Percentiles rank a stretch among this genome's conserved stretches.
Evolutionary conservation across 2,797 vertebrate genomes (phyloP).

Genomic region (Cirrhinus mrigala): DNA sequence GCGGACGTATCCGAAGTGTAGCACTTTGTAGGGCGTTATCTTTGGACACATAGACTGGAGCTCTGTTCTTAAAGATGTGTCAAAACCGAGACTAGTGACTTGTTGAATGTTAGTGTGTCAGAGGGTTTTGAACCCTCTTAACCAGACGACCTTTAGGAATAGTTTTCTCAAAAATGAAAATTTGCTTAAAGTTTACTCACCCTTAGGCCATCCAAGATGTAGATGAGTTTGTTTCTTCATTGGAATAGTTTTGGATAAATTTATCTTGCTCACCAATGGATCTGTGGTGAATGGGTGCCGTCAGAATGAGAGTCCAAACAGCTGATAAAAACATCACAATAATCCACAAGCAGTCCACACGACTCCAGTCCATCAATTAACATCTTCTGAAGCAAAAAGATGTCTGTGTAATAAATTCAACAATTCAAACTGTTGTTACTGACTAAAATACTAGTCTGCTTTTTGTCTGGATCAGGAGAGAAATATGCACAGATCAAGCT

Average conservation of each 20-base stretch:
- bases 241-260: not conserved
- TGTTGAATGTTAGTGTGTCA: conserved; percentile 73
- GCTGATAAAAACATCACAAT: not conserved
- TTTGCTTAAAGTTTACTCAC: not conserved
- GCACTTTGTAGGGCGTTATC: conserved; percentile 93
- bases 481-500: not conserved
- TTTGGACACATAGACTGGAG: conserved; percentile 86
- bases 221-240: not conserved
- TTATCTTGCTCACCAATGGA: not conserved
- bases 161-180: not conserved
- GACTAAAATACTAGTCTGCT: not conserved
- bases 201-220: not conserved
- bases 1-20: conserved; percentile 80
- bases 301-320: not conserved
- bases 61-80: conserved; percentile 88
- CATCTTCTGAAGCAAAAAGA: not conserved
- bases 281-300: not conserved
- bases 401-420: not conserved
- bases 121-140: conserved; percentile 59
- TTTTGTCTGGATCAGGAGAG: not conserved
- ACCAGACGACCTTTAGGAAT: conserved; percentile 44
- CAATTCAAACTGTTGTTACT: not conserved
- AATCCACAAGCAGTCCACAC: not conserved
- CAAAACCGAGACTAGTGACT: conserved; percentile 79
- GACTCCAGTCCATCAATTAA: not conserved